Evolutionary conservation across 1,140 invertebrate genomes (phyloP), one percentile per base, ranked within the genome.

Genomic region (Aplysia californica): DNA sequence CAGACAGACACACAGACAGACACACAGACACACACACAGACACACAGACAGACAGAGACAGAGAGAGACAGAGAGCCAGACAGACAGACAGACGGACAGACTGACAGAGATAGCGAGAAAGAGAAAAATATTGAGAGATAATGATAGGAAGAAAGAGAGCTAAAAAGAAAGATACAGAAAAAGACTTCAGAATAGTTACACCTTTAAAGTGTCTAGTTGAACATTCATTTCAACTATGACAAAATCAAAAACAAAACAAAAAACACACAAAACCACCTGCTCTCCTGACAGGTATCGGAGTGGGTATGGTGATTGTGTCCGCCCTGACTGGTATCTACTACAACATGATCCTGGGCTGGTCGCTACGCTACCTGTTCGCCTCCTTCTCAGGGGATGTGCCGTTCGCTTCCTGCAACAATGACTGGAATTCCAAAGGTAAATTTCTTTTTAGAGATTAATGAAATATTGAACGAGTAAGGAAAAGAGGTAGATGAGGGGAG

Each of bases 331-430:
- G 79, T 23, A 96, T 98, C 93, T 98, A 98, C 89, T 99, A 99
- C 91, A 98, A 98, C 90, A 97, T 97, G 4, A 96, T 99, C 84
- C 96, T 99, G 73, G 96, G 96, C 26, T 98, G 97, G 96, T 96
- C 97, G 0, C 93, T 98, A 6, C 98, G 97, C 89, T 99, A 98
- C 78, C 90, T 93, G 95, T 82, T 94, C 72, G 85, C 84, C 4
- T 91, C 91, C 5, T 89, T 90, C 71, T 86, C 83, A 10, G 84
- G 77, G 38, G 68, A 94, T 85, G 92, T 99, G 15, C 97, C 97
- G 0, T 99, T 97, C 97, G 96, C 95, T 44, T 95, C 94, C 61
- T 99, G 98, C 89, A 33, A 75, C 36, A 64, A 35, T 3, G 69
- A 76, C 0, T 84, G 83, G 83, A 72, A 72, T 59, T 59, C 50